These are phyloP conservation scores for Camponotus vicinus DNA, from an alignment of 1,140 invertebrate species.

Conservation along the genomic window DNA sequence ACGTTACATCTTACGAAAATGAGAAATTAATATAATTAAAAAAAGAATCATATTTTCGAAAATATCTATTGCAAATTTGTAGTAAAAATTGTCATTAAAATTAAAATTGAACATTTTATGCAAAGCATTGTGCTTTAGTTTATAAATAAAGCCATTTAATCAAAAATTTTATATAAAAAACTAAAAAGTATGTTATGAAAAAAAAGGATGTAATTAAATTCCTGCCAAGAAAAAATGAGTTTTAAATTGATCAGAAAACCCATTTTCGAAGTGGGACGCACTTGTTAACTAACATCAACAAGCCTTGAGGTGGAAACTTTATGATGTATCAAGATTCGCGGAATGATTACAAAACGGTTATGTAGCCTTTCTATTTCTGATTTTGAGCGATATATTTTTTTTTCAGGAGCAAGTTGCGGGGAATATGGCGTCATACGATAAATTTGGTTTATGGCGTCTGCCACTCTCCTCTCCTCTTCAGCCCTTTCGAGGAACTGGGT, in stretches of 20 bases:
- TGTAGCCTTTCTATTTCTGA: neutral
- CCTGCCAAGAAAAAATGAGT: neutral
- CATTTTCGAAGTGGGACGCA: neutral
- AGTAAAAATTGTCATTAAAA: neutral
- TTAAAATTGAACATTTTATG: neutral
- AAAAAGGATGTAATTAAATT: neutral
- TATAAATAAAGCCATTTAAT: neutral
- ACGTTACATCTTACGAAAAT: neutral
- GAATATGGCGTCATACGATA: conserved; percentile 58
- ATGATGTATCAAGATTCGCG: conserved; percentile 3
- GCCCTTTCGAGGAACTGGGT: conserved; percentile 63
- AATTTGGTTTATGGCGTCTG: conserved; percentile 68
- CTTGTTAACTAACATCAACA: neutral
- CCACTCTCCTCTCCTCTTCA: conserved; percentile 19
- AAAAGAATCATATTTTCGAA: neutral
- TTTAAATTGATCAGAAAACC: neutral
- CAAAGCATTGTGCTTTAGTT: neutral
- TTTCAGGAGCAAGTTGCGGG: neutral
- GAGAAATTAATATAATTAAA: neutral
- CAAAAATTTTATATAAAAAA: neutral
- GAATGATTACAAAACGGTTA: neutral
- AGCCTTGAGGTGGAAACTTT: neutral
- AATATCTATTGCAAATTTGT: neutral
- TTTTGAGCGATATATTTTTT: conserved; percentile 12
- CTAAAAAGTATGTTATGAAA: neutral